phyloP scores from a whole-genome alignment of 2,113 vertebrate genomes.

The Melanocharis versteri region DNA sequence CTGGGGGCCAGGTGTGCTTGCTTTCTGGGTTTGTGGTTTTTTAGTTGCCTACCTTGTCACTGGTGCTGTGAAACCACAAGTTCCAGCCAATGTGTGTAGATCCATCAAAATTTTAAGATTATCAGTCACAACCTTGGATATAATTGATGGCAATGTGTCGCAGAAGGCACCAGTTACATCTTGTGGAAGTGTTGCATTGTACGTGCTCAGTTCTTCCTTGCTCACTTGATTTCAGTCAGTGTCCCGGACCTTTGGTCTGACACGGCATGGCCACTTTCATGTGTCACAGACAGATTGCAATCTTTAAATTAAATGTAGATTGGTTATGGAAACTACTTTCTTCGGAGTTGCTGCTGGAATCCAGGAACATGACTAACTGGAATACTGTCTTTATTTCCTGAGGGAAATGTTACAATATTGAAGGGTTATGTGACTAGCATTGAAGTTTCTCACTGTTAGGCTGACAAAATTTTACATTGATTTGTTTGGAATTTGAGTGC shows the following conservation, averaged over 20 bases:
- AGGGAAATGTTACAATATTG: neutral
- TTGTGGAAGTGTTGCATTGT: neutral
- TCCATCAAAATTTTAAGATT: neutral
- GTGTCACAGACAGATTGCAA: neutral
- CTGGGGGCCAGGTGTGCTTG: rapidly evolving
- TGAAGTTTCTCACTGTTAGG: neutral
- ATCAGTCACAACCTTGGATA: neutral
- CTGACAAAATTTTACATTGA: neutral
- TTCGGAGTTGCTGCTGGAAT: neutral
- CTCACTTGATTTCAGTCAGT: neutral
- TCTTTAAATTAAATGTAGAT: neutral
- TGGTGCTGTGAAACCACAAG: neutral
- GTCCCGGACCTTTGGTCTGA: neutral
- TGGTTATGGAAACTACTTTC: neutral
- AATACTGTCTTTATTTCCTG: neutral
- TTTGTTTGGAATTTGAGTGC: neutral
- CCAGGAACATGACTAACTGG: neutral
- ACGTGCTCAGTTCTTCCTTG: rapidly evolving
- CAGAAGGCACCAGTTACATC: neutral
- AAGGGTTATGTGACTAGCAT: neutral
- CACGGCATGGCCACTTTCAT: rapidly evolving
- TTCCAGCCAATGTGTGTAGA: rapidly evolving
- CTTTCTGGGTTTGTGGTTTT: neutral
- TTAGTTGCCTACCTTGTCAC: neutral
- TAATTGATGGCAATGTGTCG: neutral